Base-by-base conservation (phyloP, 2,113 vertebrate genomes). In the Grus americana region DNA sequence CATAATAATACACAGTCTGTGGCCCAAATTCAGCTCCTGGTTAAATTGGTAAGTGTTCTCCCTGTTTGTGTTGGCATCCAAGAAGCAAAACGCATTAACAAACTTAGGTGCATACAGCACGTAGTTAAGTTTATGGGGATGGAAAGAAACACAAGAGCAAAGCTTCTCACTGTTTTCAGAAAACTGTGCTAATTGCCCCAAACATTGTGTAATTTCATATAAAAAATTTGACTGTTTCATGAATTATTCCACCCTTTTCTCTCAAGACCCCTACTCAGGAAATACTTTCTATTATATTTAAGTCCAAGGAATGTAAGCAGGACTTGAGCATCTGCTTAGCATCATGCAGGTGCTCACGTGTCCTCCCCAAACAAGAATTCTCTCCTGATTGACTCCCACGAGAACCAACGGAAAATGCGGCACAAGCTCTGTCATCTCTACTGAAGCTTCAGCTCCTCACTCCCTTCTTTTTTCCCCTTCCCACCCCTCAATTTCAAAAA, bases 401-500 rank as follows among this genome's bases (percentile, higher is more conserved):
- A 79, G 62, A 90, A 62, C 14, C 6, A 11, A 63, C 36, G 59
- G 70, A 90, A 85, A 89, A 88, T 40, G 59, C 1, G 4, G 14
- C 59, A 88, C 2, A 5, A 75, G 10, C 13, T 85, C 50, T 67
- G 3, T 46, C 23, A 80, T 40, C 42, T 44, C 26, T 63, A 61
- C 30, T 62, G 26, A 90, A 71, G 32, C 30, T 80, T 82, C 55
- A 70, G 7, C 5, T 40, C 50, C 72, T 79, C 52, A 11, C 34
- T 88, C 32, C 34, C 12, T 86, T 66, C 46, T 87, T 91, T 85
- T 66, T 68, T 21, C 15, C 58, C 24, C 5, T 93, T 94, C 87
- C 93, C 93, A 82, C 74, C 91, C 95, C 81, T 88, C 91, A 91
- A 47, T 90, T 76, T 93, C 58, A 98, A 97, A 96, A 97, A 98